These are phyloP conservation scores for Salvelinus namaycush DNA, from an alignment of 2,113 vertebrate species.

Conservation along the genomic window DNA sequence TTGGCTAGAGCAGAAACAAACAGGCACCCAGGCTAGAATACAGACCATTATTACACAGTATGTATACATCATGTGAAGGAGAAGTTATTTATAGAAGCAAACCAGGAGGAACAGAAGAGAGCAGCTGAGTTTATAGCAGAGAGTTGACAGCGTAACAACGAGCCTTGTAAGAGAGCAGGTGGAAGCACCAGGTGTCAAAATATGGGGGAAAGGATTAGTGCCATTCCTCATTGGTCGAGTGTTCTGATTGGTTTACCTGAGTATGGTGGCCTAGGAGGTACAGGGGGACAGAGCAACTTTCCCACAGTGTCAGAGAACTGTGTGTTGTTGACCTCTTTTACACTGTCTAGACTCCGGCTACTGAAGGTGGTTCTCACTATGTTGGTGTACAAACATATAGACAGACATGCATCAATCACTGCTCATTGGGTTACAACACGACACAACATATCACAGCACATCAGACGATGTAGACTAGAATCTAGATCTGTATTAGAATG, in stretches of 20 bases:
- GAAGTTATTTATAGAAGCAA: conserved; percentile 19
- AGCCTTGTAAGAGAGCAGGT: conserved; percentile 1
- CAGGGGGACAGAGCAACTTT: conserved; percentile 87
- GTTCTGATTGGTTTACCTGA: conserved; percentile 77
- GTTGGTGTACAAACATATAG: conserved; percentile 76
- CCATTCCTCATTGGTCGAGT: conserved; percentile 17
- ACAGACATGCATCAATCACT: conserved; percentile 48
- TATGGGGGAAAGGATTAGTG: conserved; percentile 60
- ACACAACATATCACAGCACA: neutral
- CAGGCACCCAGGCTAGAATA: too few relatives aligned
- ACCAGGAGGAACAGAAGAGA: conserved; percentile 7
- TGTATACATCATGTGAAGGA: too few relatives aligned
- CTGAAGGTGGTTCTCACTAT: conserved; percentile 90
- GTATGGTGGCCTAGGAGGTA: conserved; percentile 91
- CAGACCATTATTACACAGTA: too few relatives aligned
- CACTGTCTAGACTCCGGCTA: conserved; percentile 98
- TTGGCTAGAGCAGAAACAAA: too few relatives aligned
- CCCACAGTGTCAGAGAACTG: conserved; percentile 83
- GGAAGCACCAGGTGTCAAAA: conserved; percentile 48
- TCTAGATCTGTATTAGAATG: neutral
- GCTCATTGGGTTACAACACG: conserved; percentile 31
- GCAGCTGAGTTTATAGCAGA: neutral
- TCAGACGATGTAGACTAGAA: neutral
- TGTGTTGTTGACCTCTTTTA: conserved; percentile 84
- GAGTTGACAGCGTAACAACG: neutral